These are phyloP conservation scores for Hemitrygon akajei DNA, from an alignment of 2,797 vertebrate species.

Conservation along the genomic window DNA sequence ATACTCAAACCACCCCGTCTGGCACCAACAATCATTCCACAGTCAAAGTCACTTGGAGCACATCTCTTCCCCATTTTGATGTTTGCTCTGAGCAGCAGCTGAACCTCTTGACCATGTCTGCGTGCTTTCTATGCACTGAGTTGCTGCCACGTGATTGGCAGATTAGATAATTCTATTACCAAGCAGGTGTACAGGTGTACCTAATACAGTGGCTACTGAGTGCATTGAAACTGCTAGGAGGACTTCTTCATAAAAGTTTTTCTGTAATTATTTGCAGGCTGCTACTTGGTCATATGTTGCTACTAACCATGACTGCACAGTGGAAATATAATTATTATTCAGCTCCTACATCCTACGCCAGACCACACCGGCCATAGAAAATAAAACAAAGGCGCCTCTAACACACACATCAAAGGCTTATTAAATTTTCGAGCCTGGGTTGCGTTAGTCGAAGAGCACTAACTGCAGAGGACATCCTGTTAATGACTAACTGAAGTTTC, in stretches of 20 bases:
- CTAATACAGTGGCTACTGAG: no score
- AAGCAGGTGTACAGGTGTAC: no score
- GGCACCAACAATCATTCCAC: no score
- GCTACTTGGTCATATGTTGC: no score
- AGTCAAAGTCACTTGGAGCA: no score
- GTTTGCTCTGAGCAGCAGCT: no score
- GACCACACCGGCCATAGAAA: constrained; percentile 12
- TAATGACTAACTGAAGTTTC: constrained; percentile 17
- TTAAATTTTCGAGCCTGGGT: not conserved
- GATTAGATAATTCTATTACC: no score
- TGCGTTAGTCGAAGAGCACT: not conserved
- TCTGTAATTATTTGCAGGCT: not conserved
- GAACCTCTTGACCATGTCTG: no score
- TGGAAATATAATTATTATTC: constrained; percentile 31
- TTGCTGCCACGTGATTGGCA: no score
- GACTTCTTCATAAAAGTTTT: not conserved
- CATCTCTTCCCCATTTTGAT: no score
- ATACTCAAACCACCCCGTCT: no score
- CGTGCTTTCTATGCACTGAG: no score
- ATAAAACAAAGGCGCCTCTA: constrained; percentile 12
- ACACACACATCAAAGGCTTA: constrained; percentile 8
- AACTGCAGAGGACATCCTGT: not conserved
- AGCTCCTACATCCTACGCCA: not conserved
- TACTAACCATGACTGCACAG: not conserved
- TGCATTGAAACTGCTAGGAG: not conserved